Base-by-base conservation (phyloP, 2,113 vertebrate species). In the Azemiops feae region DNA sequence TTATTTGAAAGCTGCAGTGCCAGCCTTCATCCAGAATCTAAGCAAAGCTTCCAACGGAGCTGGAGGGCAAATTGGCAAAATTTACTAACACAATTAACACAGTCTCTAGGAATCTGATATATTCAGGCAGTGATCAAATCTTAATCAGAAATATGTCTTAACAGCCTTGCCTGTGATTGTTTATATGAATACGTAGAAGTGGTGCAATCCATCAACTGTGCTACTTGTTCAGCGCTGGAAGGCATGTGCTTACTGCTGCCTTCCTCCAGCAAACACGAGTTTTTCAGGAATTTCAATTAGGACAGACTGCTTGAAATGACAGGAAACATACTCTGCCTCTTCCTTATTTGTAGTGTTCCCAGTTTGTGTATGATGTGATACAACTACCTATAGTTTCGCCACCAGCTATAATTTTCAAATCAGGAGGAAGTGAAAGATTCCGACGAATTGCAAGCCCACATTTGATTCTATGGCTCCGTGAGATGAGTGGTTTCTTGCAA, bases 31-130 rank as follows among this genome's bases (percentile, higher is more conserved):
- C 91, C 95, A 96, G 94, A 95, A 96, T 94, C 96, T 96, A 94
- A 85, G 96, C 93, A 95, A 95, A 96, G 96, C 96, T 94, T 95
- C 95, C 93, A 89, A 87, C 7, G 91, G 95, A 95, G 96, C 94
- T 96, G 95, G 91, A 95, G 96, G 95, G 94, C 93, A 95, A 94
- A 96, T 95, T 96, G 92, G 96, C 96, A 96, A 54, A 95, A 92
- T 96, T 94, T 95, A 96, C 94, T 91, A 95, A 93, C 91, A 94
- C 55, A 92, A 97, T 94, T 91, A 96, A 93, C 87, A 94, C 92
- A 88, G 93, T 91, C 18, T 88, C 60, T 81, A 1, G 0, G 2
- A 47, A 88, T 95, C 94, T 87, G 18, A 60, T 87, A 6, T 60
- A 94, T 90, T 89, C 88, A 93, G 95, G 92, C 87, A 85, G 0